Conservation (phyloP, 2,113 vertebrate species). For the Myotis lucifugus region DNA sequence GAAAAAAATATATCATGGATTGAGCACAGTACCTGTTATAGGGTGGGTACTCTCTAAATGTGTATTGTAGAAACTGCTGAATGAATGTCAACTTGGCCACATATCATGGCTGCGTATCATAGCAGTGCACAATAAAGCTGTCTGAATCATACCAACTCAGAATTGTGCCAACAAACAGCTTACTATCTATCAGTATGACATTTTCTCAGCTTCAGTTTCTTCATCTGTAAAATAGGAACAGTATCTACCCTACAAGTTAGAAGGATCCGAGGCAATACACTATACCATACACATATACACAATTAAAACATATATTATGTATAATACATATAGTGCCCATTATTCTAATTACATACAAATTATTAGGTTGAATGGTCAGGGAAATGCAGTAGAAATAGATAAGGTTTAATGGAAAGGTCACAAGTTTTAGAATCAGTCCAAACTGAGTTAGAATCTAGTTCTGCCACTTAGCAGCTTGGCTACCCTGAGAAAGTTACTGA, state of each 20-base stretch:
- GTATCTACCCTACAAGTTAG: background rate
- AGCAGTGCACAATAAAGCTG: background rate
- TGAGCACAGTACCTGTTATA: background rate
- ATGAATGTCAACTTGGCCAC: background rate
- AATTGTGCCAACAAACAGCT: background rate
- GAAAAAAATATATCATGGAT: background rate
- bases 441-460: background rate
- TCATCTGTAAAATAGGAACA: background rate
- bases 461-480: background rate
- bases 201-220: background rate
- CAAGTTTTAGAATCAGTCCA: background rate
- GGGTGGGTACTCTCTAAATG: background rate
- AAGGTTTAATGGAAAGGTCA: background rate
- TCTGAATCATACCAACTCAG: background rate
- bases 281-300: background rate
- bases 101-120: background rate
- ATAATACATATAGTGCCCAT: background rate
- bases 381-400: background rate
- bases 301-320: background rate
- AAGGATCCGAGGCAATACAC: background rate
- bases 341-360: conserved; percentile 6
- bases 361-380: background rate
- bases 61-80: background rate
- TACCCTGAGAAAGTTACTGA: background rate
- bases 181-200: background rate